Percentiles rank a stretch among this genome's conserved stretches.
Evolutionary conservation across 2,113 vertebrate genomes (phyloP).

Genomic region (Dicrurus megarhynchus): DNA sequence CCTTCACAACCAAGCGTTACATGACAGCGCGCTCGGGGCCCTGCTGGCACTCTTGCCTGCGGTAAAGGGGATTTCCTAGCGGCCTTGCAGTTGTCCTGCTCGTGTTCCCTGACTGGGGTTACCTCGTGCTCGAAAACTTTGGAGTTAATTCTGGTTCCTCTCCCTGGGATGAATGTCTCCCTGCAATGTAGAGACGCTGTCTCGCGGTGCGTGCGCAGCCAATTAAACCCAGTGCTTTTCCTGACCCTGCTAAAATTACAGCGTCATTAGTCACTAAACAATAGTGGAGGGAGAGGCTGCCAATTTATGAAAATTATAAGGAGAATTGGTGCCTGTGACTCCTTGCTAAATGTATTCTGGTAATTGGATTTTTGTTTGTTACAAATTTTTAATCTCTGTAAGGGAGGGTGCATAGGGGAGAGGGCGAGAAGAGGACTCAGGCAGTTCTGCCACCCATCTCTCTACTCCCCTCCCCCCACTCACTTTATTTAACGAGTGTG

Average conservation of each 20-base stretch:
- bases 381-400: background rate
- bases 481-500: background rate
- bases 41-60: background rate
- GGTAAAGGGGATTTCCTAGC: background rate
- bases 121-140: background rate
- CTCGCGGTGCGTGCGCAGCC: background rate
- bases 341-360: background rate
- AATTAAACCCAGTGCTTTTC: slow-evolving; percentile 32
- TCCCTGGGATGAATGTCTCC: background rate
- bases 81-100: background rate
- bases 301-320: background rate
- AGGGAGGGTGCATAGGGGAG: accelerated
- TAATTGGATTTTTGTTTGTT: background rate
- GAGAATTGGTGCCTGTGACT: background rate
- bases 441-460: accelerated
- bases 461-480: accelerated
- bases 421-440: background rate
- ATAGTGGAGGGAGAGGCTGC: background rate
- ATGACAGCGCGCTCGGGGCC: background rate
- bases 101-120: background rate
- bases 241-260: slow-evolving; percentile 42
- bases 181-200: background rate
- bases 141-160: background rate
- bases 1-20: background rate
- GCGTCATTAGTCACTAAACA: background rate